Evolutionary conservation across 2,888 invertebrate species (phyloP), one percentile per base, ranked within the genome.

Genomic region (Stenchaetothrips biformis): DNA sequence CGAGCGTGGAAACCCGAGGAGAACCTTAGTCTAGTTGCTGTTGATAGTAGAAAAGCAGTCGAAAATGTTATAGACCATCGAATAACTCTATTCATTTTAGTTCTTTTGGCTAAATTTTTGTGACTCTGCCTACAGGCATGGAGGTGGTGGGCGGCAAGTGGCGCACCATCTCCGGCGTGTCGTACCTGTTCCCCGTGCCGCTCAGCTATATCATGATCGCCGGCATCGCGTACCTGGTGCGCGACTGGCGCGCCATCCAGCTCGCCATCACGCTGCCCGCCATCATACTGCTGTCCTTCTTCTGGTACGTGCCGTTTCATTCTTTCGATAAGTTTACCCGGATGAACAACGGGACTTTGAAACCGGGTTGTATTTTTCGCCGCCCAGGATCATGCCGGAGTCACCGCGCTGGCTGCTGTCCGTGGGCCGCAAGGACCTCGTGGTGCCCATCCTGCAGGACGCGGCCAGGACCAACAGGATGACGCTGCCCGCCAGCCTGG

Each of bases 81-180:
- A 77, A 77, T 13, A 27, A 27, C 2, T n/a, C 6, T 77, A 77
- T 77, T 25, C 3, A 77, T 6, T 77, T 77, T 77, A 27, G 2
- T n/a, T 62, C n/a, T 21, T 2, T 2, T 25, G 27, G 16, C n/a
- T n/a, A 21, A 13, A 13, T 59, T 16, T 18, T 21, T 78, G 8
- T 48, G 53, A 53, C 25, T 48, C 9, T 77, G 37, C 49, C 53
- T 27, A 8, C 81, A 87, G 91, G 93, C 62, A 93, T 94, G 83
- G 94, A 94, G 86, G 88, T 93, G 80, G 93, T 94, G 6, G 93
- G 93, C 25, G 93, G 94, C 2, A 91, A 92, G 83, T 94, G 94
- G 93, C 89, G 94, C 82, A 94, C 93, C 4, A 91, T 94, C 81
- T 92, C 94, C 2, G 94, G 94, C 80, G 93, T 94, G 81, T 93